Percentiles rank a stretch among this genome's conserved stretches.
Evolutionary conservation across 2,113 vertebrate genomes (phyloP).

Genomic region (Catharus minimus): DNA sequence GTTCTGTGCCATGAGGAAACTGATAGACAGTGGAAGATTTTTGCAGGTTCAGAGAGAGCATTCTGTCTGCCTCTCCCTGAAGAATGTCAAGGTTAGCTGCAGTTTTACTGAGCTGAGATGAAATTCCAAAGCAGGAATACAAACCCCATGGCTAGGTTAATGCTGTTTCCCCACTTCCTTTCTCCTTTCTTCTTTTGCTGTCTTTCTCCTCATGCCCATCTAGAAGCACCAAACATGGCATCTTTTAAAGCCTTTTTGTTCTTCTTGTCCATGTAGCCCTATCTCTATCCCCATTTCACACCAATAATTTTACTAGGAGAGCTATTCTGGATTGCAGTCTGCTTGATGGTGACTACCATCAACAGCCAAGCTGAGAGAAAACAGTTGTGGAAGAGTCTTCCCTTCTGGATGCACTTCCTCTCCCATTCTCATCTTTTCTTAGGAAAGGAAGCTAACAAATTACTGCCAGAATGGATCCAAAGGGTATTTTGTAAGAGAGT

Average conservation of each 20-base stretch:
- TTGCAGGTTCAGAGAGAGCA: background rate
- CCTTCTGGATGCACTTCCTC: background rate
- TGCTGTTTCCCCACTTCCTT: fast-evolving
- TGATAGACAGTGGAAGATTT: background rate
- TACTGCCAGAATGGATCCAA: background rate
- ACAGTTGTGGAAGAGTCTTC: background rate
- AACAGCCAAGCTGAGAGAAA: background rate
- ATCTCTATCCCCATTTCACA: background rate
- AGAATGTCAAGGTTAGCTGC: background rate
- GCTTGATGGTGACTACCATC: background rate
- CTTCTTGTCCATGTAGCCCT: background rate
- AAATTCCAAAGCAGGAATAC: background rate
- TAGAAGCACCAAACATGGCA: background rate
- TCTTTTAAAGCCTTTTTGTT: background rate
- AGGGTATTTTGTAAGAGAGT: background rate
- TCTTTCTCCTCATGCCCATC: background rate
- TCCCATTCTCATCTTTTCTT: background rate
- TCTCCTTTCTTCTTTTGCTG: background rate
- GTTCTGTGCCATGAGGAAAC: background rate
- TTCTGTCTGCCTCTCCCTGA: background rate
- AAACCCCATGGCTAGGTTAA: background rate
- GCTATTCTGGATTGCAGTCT: background rate
- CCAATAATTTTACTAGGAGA: background rate
- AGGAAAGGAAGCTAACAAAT: background rate
- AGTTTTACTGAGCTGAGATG: background rate